Base-by-base conservation (phyloP, 2,888 invertebrate species). In the Pyralis farinalis region DNA sequence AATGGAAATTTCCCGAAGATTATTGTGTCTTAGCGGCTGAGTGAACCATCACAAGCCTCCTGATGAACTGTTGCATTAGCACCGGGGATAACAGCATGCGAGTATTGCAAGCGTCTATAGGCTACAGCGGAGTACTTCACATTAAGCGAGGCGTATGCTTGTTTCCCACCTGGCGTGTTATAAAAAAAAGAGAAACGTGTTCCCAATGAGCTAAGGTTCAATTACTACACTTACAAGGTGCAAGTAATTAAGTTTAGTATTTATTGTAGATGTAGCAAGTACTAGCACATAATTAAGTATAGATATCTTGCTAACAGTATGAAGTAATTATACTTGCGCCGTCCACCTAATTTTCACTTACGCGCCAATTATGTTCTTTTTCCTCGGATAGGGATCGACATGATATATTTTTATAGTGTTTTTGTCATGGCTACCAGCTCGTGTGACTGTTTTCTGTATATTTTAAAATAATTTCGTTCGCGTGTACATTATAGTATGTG, bases 281-380 rank as follows among this genome's bases (percentile, higher is more conserved):
- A 25, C 25, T n/a, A 25, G 74, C 68, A 53, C 44, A 46, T 59
- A 71, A 75, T 71, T 69, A 61, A 44, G 46, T 51, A 59, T 57
- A 52, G 55, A 59, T 70, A 67, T 66, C 65, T 51, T 40, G 35
- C 50, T 34, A 6, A 58, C 55, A 58, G 62, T 70, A 68, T 71
- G 68, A 50, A 42, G 52, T 70, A 74, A 74, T 72, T 69, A 59
- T 54, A 51, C 50, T 55, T 53, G 58, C 63, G 55, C 60, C 58
- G 51, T 57, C 51, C 45, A 60, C 59, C 61, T 63, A 67, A 69
- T 73, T 71, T 72, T 72, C 70, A 71, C 67, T 70, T 68, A 67
- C 64, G 57, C 63, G 62, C 57, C 52, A 64, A 55, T 62, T 63
- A 56, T 43, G 42, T 43, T 46, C 36, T 42, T 43, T 49, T 47